phyloP scores from a whole-genome alignment of 2,113 vertebrate genomes.

The Cebus imitator region DNA sequence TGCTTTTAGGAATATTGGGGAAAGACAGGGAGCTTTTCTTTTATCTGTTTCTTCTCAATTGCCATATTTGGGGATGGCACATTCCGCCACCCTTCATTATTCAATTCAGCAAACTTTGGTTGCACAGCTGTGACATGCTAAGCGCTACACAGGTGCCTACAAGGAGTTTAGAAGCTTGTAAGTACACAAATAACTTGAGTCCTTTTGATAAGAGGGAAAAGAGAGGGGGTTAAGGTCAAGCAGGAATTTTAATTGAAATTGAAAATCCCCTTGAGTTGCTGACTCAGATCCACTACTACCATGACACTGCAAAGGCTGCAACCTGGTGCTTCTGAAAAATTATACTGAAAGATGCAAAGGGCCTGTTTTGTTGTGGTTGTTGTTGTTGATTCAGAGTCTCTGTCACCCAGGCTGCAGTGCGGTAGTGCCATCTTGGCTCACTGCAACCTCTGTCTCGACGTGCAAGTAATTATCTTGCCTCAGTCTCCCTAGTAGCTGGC shows the following conservation, averaged over 20 bases:
- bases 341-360: neutral
- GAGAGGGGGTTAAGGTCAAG: neutral
- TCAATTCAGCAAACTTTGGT: neutral
- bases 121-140: neutral
- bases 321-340: neutral
- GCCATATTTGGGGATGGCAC: neutral
- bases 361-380: neutral
- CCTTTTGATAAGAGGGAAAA: neutral
- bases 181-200: neutral
- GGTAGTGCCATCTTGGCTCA: no score
- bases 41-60: neutral
- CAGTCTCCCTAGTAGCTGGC: no score
- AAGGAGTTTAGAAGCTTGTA: neutral
- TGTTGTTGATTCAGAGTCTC: no score
- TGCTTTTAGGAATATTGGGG: neutral
- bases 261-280: conserved; percentile 19
- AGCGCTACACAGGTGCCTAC: neutral
- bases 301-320: neutral
- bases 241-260: conserved; percentile 42
- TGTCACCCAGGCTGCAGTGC: no score
- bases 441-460: no score
- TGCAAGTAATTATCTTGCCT: no score
- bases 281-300: neutral
- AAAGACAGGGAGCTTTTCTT: neutral
- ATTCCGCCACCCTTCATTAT: neutral